phyloP scores from a whole-genome alignment of 2,888 invertebrate species.

The Operophtera brumata region DNA sequence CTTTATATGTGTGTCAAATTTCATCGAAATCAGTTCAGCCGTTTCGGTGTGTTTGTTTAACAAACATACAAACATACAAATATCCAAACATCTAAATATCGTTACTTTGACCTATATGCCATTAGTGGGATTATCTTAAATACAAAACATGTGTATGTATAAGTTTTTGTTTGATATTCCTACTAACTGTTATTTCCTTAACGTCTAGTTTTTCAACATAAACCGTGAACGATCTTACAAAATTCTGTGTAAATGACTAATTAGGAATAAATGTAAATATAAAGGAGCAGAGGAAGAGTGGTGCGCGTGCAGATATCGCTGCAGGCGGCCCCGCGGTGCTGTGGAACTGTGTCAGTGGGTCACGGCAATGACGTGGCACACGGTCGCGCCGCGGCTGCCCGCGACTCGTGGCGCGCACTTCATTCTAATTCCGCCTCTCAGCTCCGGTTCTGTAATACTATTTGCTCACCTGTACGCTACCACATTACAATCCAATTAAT shows the following conservation, averaged over 20 bases:
- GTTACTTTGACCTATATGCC: too few relatives aligned
- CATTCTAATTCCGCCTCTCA: slow-evolving; percentile 80
- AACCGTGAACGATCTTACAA: slow-evolving; percentile 10
- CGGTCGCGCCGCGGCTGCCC: slow-evolving; percentile 55
- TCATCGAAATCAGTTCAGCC: too few relatives aligned
- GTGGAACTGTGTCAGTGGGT: slow-evolving; percentile 85
- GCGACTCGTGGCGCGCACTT: slow-evolving; percentile 57
- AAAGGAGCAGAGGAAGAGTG: slow-evolving; percentile 65
- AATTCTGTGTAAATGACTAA: slow-evolving; percentile 25
- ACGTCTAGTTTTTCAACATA: not conserved
- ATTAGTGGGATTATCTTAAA: not conserved
- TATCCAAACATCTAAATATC: too few relatives aligned
- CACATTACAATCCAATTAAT: slow-evolving; percentile 15
- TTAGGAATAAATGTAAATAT: slow-evolving; percentile 41
- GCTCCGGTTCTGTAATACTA: slow-evolving; percentile 30
- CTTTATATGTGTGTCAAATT: too few relatives aligned
- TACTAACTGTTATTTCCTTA: too few relatives aligned
- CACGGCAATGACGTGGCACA: slow-evolving; percentile 84
- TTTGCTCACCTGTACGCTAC: slow-evolving; percentile 21
- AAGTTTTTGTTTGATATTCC: too few relatives aligned
- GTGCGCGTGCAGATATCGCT: slow-evolving; percentile 76
- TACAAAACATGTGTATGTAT: not conserved
- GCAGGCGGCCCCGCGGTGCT: slow-evolving; percentile 82
- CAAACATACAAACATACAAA: too few relatives aligned
- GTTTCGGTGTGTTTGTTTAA: too few relatives aligned